A percentile compares a stretch with the other conserved stretches of the same genome.
Conservation (phyloP, 1,140 invertebrate genomes). For the Sitophilus oryzae region DNA sequence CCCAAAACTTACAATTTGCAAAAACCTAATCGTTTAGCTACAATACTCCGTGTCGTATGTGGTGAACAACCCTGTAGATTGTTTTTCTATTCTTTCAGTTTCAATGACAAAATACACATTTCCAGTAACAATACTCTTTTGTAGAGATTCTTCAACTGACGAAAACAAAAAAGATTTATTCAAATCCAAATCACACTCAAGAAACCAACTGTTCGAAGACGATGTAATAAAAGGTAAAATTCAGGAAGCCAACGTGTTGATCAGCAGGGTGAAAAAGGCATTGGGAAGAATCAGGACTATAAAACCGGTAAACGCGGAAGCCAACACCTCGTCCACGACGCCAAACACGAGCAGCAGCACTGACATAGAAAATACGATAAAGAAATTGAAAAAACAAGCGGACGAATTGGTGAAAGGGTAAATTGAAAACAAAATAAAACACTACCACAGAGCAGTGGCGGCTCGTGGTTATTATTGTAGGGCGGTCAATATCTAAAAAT, state of each 20-base stretch:
- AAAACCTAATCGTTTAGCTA: too few relatives aligned
- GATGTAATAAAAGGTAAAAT: conserved; percentile 22
- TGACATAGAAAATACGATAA: conserved; percentile 15
- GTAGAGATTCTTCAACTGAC: neutral
- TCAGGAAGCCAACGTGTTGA: conserved; percentile 24
- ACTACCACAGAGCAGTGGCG: too few relatives aligned
- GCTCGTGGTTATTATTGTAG: too few relatives aligned
- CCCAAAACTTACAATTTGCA: too few relatives aligned
- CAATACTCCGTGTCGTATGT: too few relatives aligned
- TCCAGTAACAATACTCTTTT: too few relatives aligned
- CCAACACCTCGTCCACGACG: neutral
- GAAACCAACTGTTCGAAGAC: neutral
- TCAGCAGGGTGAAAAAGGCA: conserved; percentile 20
- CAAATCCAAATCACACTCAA: neutral
- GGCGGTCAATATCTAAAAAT: too few relatives aligned
- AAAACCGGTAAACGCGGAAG: neutral
- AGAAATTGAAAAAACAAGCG: conserved; percentile 8
- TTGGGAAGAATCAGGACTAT: conserved; percentile 22
- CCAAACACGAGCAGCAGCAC: conserved; percentile 3
- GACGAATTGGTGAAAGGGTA: conserved; percentile 7
- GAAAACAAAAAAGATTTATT: neutral
- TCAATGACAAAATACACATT: too few relatives aligned
- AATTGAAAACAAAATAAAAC: too few relatives aligned
- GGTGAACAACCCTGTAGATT: too few relatives aligned
- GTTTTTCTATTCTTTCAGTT: too few relatives aligned